phyloP scores from a whole-genome alignment of 2,797 vertebrate species.

The Notolepis coatsorum region DNA sequence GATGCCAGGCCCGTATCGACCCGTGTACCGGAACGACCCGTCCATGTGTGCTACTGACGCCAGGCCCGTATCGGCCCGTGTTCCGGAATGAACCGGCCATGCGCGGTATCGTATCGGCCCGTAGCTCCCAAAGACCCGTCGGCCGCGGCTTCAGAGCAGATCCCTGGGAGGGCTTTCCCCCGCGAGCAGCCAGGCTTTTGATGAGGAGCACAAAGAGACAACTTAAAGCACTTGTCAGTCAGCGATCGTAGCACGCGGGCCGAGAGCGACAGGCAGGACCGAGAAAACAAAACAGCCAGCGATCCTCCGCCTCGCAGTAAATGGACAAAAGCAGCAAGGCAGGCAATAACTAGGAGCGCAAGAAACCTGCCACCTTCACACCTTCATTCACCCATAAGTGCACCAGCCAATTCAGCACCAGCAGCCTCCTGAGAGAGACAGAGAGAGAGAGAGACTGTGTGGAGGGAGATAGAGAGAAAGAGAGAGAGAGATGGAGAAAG shows the following conservation, averaged over 20 bases:
- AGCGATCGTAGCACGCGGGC: slow-evolving; percentile 49
- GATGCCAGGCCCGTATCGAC: no score
- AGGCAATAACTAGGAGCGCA: slow-evolving; percentile 60
- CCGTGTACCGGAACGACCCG: no score
- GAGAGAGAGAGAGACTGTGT: no score
- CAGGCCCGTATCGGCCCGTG: no score
- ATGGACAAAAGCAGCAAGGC: slow-evolving; percentile 59
- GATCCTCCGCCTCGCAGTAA: slow-evolving; percentile 63
- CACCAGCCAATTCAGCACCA: slow-evolving; percentile 58
- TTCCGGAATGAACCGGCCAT: no score
- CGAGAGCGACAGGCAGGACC: slow-evolving; percentile 61
- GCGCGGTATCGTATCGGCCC: neutral
- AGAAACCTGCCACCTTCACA: slow-evolving; percentile 47
- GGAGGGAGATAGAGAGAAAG: no score
- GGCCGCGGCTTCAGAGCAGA: slow-evolving; percentile 35
- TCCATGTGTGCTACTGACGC: no score
- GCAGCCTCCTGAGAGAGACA: slow-evolving; percentile 36
- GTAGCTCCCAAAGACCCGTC: slow-evolving; percentile 18
- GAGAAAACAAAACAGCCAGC: slow-evolving; percentile 65
- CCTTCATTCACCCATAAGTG: neutral
- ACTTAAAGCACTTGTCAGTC: slow-evolving; percentile 76
- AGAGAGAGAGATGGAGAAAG: no score
- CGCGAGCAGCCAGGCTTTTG: slow-evolving; percentile 61
- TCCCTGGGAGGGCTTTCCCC: slow-evolving; percentile 48
- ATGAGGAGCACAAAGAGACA: slow-evolving; percentile 75